Conservation (phyloP, 2,797 vertebrate species). For the Pseudochaenichthys georgianus region DNA sequence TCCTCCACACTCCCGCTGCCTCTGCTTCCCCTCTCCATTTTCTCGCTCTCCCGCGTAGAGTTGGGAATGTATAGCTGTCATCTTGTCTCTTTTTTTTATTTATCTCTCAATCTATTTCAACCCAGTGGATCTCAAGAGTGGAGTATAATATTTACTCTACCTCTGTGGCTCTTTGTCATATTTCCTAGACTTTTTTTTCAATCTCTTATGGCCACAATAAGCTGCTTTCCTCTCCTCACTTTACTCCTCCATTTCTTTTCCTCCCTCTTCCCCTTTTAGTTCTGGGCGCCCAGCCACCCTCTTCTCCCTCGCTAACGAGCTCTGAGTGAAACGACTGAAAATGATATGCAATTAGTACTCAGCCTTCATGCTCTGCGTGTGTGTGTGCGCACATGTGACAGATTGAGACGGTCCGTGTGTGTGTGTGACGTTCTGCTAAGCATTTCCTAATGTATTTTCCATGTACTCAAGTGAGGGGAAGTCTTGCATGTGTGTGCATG, state of each 20-base stretch:
- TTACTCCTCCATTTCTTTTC: constrained; percentile 12
- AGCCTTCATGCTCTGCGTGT: constrained; percentile 33
- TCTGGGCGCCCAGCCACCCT: constrained; percentile 66
- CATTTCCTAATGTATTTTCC: constrained; percentile 65
- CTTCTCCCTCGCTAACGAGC: constrained; percentile 69
- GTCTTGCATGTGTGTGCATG: background rate
- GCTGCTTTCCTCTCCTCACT: constrained; percentile 9
- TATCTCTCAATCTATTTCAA: constrained; percentile 39
- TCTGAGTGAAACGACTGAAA: constrained; percentile 68
- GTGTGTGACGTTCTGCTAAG: constrained; percentile 7
- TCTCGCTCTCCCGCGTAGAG: constrained; percentile 31
- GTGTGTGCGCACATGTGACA: constrained; percentile 24
- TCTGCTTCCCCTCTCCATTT: constrained; percentile 36
- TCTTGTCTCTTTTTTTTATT: constrained; percentile 25
- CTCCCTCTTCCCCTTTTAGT: constrained; percentile 49
- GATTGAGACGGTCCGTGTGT: constrained; percentile 25
- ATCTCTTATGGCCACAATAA: constrained; percentile 34
- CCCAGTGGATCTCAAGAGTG: constrained; percentile 16
- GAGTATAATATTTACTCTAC: constrained; percentile 33
- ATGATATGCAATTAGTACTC: constrained; percentile 78
- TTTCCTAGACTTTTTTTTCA: constrained; percentile 19
- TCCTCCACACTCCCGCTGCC: constrained; percentile 55
- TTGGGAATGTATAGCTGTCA: constrained; percentile 31
- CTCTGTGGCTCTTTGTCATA: constrained; percentile 28
- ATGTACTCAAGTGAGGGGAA: constrained; percentile 10